Base-by-base conservation (phyloP, 2,113 vertebrate genomes). In the Cygnus atratus region DNA sequence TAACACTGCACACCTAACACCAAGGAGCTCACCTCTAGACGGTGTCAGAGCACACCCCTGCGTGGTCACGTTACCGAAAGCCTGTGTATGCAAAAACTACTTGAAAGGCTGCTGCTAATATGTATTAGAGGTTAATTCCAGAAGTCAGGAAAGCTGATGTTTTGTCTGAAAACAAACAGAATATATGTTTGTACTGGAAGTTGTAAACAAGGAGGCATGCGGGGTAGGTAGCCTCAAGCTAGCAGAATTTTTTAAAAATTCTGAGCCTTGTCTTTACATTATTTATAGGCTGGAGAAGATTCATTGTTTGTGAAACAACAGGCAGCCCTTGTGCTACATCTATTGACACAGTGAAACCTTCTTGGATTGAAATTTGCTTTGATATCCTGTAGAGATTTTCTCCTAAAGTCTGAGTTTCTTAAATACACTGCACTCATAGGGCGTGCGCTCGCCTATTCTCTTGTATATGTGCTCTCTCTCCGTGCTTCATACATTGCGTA, bases 181-280 rank as follows among this genome's bases (percentile, higher is more conserved):
- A 85, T 71, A 15, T 52, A 58, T 57, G 55, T 96, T 96, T 94
- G 95, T 91, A 93, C 33, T 96, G 92, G 78, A 62, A 81, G 92
- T 81, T 96, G 88, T 97, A 98, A 98, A 97, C 97, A 97, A 96
- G 96, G 87, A 97, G 68, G 22, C 90, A 93, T 92, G 86, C 97
- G 94, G 97, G 66, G 96, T 62, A 96, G 93, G 88, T 87, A 93
- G 95, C 97, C 96, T 92, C 57, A 48, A 98, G 96, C 94, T 92
- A 94, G 39, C 29, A 55, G 86, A 96, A 96, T 96, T 92, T 97
- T 90, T 91, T 1, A 58, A 92, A 96, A 92, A 86, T 88, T 54
- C 88, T 39, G 84, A 97, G 92, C 83, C 31, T 85, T 88, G 39
- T 57, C 87, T 96, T 92, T 96, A 81, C 79, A 87, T 97, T 97